These are phyloP conservation scores for Riptortus pedestris DNA, from an alignment of 1,140 invertebrate species.

Conservation along the genomic window DNA sequence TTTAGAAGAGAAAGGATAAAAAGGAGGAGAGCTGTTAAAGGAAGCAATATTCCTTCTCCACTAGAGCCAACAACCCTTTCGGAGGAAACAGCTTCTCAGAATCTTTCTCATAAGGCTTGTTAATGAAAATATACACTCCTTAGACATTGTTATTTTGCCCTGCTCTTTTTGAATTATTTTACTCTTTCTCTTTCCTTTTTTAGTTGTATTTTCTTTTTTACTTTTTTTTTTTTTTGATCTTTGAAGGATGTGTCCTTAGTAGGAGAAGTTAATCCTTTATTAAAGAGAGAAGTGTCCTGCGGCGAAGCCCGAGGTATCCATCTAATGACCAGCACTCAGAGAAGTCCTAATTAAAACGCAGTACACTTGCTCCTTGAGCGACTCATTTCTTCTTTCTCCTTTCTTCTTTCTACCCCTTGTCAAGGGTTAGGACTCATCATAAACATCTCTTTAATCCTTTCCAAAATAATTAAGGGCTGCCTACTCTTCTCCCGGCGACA, in stretches of 20 bases:
- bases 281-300: not conserved
- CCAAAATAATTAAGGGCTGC: slow-evolving; percentile 6
- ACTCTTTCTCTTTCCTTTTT: too few relatives aligned
- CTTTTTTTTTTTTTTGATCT: not conserved
- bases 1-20: too few relatives aligned
- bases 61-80: too few relatives aligned
- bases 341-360: slow-evolving; percentile 9
- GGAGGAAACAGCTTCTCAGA: not conserved
- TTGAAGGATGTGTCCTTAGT: not conserved
- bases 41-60: too few relatives aligned
- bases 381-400: slow-evolving; percentile 5
- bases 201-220: not conserved
- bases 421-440: not conserved
- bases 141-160: too few relatives aligned
- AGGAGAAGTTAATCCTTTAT: not conserved
- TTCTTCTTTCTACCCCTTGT: not conserved
- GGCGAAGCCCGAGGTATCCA: not conserved
- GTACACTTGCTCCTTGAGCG: not conserved
- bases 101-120: not conserved
- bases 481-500: not conserved
- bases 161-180: too few relatives aligned
- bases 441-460: slow-evolving; percentile 18
- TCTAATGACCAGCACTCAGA: slow-evolving; percentile 13
- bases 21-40: too few relatives aligned
- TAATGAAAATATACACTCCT: not conserved